Base-by-base conservation (phyloP, 2,888 invertebrate species). In the Eucriotettix oculatus region DNA sequence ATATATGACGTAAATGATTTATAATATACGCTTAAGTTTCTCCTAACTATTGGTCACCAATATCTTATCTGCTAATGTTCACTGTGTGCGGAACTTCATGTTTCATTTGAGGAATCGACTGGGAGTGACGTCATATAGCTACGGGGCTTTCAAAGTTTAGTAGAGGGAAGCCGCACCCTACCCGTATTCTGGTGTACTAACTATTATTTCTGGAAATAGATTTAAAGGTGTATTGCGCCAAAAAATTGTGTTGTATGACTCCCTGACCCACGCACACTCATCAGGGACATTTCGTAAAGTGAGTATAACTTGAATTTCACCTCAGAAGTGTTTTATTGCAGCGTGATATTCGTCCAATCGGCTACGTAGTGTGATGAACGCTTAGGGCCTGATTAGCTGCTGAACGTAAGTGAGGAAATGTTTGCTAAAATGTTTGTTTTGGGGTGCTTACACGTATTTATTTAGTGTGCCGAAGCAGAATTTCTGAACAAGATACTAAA, bases 101-200 rank as follows among this genome's bases (percentile, higher is more conserved):
- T 55, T 55, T n/a, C 55, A 55, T 55, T 55, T 55, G 40, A 40
- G 55, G 41, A 55, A 55, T 55, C 55, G 55, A 40, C 53, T 58
- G 52, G n/a, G 42, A 42, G 58, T 61, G 61, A 61, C 61, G 61
- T 61, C 61, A 61, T 61, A 57, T 58, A 56, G 65, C 67, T 66
- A 67, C 67, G 67, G 67, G 68, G 68, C 65, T 66, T 67, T 65
- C 68, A 67, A 64, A 64, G 65, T 65, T 66, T 65, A 66, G 67
- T 66, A 65, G 65, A 68, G 64, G 67, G 68, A 68, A 66, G 67
- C 68, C 68, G 68, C 67, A 67, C 68, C 68, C 68, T 67, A 56
- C 63, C 56, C 57, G 53, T 61, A 58, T 60, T 61, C 57, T 63
- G 61, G 59, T 60, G 52, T 61, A 58, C 58, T 60, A 61, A 63